These are phyloP conservation scores for Typhlomys cinereus DNA, from an alignment of 2,113 vertebrate genomes.

Conservation along the genomic window DNA sequence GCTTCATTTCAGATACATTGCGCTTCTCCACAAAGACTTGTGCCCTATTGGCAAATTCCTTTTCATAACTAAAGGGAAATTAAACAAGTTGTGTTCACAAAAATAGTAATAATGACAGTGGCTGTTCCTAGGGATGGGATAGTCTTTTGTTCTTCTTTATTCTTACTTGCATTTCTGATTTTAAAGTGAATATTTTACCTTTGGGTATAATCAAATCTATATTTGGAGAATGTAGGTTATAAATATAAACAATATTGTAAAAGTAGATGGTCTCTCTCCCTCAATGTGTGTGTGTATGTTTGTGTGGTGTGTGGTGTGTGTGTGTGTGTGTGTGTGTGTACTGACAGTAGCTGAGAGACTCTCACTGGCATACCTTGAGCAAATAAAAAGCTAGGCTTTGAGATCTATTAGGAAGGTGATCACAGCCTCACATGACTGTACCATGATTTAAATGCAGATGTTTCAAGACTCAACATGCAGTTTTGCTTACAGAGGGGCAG, in stretches of 20 bases:
- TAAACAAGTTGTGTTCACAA: slow-evolving; percentile 31
- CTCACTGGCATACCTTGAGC: not conserved
- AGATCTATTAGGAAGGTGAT: not conserved
- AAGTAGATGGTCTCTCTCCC: not conserved
- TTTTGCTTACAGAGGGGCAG: not conserved
- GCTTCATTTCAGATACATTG: slow-evolving; percentile 49
- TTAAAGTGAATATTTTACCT: slow-evolving; percentile 49
- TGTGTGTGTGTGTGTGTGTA: not conserved
- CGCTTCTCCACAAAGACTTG: not conserved
- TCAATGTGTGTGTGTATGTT: not conserved
- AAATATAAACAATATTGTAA: not conserved
- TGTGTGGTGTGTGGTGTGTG: not conserved
- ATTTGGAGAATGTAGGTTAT: not conserved
- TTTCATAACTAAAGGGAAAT: slow-evolving; percentile 58
- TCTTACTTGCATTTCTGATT: slow-evolving; percentile 23
- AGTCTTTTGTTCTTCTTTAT: slow-evolving; percentile 21
- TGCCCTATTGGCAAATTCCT: slow-evolving; percentile 21
- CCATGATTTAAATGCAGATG: slow-evolving; percentile 32
- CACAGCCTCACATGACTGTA: not conserved
- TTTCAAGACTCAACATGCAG: slow-evolving; percentile 46
- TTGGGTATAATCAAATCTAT: not conserved
- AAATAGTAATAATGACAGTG: slow-evolving; percentile 18
- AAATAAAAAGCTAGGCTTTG: not conserved
- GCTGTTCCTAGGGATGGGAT: not conserved
- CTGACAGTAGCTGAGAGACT: not conserved